A percentile compares a stretch with the other conserved stretches of the same genome.
Evolutionary conservation across 2,888 invertebrate species (phyloP).

Genomic region (Allacma fusca): DNA sequence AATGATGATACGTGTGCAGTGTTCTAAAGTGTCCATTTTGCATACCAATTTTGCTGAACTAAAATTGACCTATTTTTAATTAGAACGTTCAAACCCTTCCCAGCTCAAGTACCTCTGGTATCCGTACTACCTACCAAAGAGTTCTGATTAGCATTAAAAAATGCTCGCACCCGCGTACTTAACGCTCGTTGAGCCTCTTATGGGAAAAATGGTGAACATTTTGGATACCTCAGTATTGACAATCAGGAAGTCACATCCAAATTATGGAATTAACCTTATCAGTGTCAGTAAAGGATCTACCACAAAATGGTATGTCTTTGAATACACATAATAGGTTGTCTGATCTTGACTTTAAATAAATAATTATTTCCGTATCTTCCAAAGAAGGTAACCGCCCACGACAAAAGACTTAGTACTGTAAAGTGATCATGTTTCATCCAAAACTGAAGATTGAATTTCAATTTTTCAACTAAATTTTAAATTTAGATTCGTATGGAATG

Average conservation of each 20-base stretch:
- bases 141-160: conserved; percentile 1
- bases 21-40: too few species aligned
- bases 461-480: not conserved
- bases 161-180: too few species aligned
- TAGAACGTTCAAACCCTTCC: not conserved
- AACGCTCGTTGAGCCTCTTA: not conserved
- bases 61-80: too few species aligned
- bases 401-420: not conserved
- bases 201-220: conserved; percentile 19
- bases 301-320: conserved; percentile 27
- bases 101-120: not conserved
- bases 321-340: conserved; percentile 23
- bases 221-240: not conserved
- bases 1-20: too few species aligned
- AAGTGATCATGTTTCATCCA: conserved; percentile 21
- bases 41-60: too few species aligned
- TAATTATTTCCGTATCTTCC: not conserved
- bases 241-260: not conserved
- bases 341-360: not conserved
- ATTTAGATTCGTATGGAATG: not conserved
- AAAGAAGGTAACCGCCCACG: not conserved
- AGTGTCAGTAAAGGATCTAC: not conserved
- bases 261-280: not conserved
- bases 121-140: not conserved
- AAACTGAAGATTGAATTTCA: conserved; percentile 11